These are phyloP conservation scores for Sebastes itinus DNA, from an alignment of 2,797 vertebrate genomes.

Conservation along the genomic window DNA sequence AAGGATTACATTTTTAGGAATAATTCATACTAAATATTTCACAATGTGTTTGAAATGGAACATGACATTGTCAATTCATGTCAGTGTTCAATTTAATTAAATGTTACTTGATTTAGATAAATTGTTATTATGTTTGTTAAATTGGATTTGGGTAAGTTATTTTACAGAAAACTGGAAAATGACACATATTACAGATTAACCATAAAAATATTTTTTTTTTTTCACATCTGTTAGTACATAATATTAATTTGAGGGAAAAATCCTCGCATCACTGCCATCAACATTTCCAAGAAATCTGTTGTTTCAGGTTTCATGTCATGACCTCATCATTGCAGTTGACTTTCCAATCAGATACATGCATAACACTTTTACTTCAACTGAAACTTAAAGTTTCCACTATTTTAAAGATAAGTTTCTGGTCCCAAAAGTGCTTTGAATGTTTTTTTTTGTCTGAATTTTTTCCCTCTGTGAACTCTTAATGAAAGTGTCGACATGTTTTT, in stretches of 20 bases:
- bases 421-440: background rate
- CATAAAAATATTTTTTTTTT: background rate
- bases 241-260: background rate
- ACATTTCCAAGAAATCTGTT: slow-evolving; percentile 51
- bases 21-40: background rate
- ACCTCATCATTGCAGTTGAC: slow-evolving; percentile 20
- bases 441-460: slow-evolving; percentile 14
- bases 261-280: background rate
- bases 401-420: slow-evolving; percentile 38
- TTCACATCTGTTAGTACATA: too few species aligned
- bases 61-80: background rate
- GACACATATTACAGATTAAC: background rate
- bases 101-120: background rate
- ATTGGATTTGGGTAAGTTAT: background rate
- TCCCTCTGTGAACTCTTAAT: background rate
- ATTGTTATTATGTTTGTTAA: background rate
- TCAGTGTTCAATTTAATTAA: background rate
- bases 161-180: background rate
- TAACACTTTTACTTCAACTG: slow-evolving; percentile 33
- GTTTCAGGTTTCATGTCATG: slow-evolving; percentile 45
- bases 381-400: slow-evolving; percentile 62
- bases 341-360: slow-evolving; percentile 44
- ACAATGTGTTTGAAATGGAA: background rate
- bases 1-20: background rate
- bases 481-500: background rate